A percentile compares a stretch with the other conserved stretches of the same genome.
Conservation (phyloP, 2,113 vertebrate genomes). For the Leuciscus idus region DNA sequence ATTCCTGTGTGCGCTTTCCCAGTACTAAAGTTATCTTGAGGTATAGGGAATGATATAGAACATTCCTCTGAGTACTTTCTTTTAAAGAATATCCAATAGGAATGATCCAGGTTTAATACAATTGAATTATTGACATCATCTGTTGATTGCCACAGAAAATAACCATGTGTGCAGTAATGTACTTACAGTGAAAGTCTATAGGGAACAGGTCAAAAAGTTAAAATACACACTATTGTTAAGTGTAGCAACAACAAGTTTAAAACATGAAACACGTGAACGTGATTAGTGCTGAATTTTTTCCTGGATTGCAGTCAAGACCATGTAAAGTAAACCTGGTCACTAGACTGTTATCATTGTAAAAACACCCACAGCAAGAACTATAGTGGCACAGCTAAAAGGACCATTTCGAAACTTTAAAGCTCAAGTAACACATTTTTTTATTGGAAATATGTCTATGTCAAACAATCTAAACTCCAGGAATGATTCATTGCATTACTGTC, state of each 20-base stretch:
- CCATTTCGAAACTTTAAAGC: not conserved
- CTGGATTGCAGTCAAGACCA: not conserved
- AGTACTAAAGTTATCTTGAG: not conserved
- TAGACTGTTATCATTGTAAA: not conserved
- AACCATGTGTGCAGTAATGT: too few relatives aligned
- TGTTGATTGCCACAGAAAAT: not conserved
- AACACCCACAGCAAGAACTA: not conserved
- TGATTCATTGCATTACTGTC: not conserved
- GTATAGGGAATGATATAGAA: not conserved
- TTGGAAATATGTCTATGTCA: not conserved
- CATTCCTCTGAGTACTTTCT: not conserved
- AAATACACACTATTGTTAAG: not conserved
- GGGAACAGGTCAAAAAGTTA: not conserved
- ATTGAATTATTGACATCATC: not conserved
- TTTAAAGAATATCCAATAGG: not conserved
- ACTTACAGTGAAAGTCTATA: too few relatives aligned
- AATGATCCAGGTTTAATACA: not conserved
- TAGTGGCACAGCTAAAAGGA: not conserved
- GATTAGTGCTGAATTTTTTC: not conserved
- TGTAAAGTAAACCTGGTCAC: not conserved
- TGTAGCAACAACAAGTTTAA: not conserved
- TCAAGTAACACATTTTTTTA: not conserved
- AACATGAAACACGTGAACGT: not conserved
- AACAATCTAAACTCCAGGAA: not conserved
- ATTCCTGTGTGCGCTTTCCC: not conserved